phyloP scores from a whole-genome alignment of 2,113 vertebrate species.

The Pycnonotus jocosus region DNA sequence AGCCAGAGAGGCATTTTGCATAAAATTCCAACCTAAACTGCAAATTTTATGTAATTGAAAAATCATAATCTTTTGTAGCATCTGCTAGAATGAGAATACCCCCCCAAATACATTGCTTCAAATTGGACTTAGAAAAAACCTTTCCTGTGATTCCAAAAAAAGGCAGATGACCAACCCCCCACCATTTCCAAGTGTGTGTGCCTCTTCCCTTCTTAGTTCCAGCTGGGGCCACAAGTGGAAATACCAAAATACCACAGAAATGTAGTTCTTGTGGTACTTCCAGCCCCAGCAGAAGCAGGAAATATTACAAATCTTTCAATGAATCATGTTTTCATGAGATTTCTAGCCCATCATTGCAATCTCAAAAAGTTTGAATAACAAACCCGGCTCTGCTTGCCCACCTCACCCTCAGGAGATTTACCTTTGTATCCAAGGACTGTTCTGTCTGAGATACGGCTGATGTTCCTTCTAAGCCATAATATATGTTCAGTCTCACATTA shows the following conservation, averaged over 20 bases:
- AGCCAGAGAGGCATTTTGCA: constrained; percentile 30
- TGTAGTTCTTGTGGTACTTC: constrained; percentile 54
- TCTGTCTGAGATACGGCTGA: not conserved
- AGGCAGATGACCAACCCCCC: not conserved
- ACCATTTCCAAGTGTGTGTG: constrained; percentile 25
- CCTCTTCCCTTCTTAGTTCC: constrained; percentile 31
- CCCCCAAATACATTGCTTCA: not conserved
- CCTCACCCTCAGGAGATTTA: not conserved
- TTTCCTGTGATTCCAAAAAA: constrained; percentile 16
- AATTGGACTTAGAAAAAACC: not conserved
- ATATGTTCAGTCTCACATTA: constrained; percentile 3
- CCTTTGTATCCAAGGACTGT: not conserved
- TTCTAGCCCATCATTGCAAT: constrained; percentile 7
- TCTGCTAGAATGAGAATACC: not conserved
- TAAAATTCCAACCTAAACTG: constrained; percentile 13
- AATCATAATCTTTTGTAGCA: not conserved
- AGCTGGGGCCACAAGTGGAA: constrained; percentile 45
- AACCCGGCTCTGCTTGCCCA: not conserved
- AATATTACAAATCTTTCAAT: constrained; percentile 56
- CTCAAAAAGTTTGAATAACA: not conserved
- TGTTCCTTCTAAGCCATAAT: constrained; percentile 1
- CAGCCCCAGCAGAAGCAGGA: constrained; percentile 56
- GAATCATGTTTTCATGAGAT: constrained; percentile 50
- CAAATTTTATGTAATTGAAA: constrained; percentile 40
- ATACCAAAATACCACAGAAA: constrained; percentile 63